phyloP scores from a whole-genome alignment of 2,113 vertebrate genomes.

The Trematocara nigrifrons region DNA sequence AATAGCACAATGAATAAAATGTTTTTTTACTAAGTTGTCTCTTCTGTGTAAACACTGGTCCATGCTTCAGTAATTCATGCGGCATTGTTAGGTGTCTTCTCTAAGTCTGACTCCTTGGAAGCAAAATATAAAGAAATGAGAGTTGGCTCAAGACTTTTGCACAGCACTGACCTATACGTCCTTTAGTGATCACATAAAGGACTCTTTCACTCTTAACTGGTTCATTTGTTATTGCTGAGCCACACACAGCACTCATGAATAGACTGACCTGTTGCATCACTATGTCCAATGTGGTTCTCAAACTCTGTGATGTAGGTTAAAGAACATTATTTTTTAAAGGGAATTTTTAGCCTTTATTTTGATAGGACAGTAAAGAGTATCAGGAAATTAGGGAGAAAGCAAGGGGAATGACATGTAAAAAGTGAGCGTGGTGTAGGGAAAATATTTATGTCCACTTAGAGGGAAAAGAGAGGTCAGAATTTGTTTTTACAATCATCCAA shows the following conservation, averaged over 20 bases:
- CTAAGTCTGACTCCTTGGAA: background rate
- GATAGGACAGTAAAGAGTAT: background rate
- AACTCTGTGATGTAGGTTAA: background rate
- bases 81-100: background rate
- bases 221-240: background rate
- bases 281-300: background rate
- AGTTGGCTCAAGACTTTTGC: background rate
- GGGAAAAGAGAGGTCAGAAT: background rate
- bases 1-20: background rate
- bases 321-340: background rate
- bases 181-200: background rate
- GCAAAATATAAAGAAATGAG: background rate
- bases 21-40: background rate
- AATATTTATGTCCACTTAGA: background rate
- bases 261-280: background rate
- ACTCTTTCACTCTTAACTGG: background rate
- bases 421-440: background rate
- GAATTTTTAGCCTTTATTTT: background rate
- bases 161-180: background rate
- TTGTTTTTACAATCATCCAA: background rate
- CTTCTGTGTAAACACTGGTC: background rate
- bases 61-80: background rate
- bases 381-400: background rate
- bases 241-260: too few species aligned
- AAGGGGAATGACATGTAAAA: background rate